These are phyloP conservation scores for Amyelois transitella DNA, from an alignment of 1,140 invertebrate species.

Conservation along the genomic window DNA sequence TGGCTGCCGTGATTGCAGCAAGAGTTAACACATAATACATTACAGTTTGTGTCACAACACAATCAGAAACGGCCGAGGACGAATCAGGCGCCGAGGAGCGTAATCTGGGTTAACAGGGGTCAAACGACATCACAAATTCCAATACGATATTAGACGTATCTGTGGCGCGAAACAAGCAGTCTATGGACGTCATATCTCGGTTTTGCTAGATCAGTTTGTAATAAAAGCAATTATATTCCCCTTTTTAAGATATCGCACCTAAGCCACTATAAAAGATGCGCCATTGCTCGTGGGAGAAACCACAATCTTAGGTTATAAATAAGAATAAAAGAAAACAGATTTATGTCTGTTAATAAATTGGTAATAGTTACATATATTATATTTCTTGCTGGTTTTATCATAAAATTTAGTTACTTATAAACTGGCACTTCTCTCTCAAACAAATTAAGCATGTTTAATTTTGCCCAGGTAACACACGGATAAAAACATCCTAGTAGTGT, in stretches of 20 bases:
- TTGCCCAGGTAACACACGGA: no score
- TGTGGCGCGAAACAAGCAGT: slow-evolving; percentile 69
- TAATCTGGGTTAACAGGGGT: slow-evolving; percentile 76
- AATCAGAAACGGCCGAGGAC: slow-evolving; percentile 69
- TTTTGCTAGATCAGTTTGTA: slow-evolving; percentile 30
- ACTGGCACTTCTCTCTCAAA: no score
- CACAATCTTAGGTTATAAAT: no score
- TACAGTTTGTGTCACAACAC: slow-evolving; percentile 74
- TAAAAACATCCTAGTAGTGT: no score
- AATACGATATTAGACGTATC: slow-evolving; percentile 75
- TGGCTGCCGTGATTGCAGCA: slow-evolving; percentile 69
- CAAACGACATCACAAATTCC: slow-evolving; percentile 76
- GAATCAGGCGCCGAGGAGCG: slow-evolving; percentile 72
- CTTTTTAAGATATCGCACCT: background rate
- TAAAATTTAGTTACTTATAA: no score
- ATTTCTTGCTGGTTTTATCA: no score
- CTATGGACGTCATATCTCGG: slow-evolving; percentile 38
- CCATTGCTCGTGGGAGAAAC: no score
- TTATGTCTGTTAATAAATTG: no score
- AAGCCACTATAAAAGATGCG: background rate
- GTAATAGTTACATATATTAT: no score
- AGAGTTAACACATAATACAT: slow-evolving; percentile 75
- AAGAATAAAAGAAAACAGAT: no score
- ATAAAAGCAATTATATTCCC: background rate
- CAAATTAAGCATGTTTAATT: no score